Evolutionary conservation across 2,888 invertebrate genomes (phyloP).

Genomic region (Dolichopus griseipennis): DNA sequence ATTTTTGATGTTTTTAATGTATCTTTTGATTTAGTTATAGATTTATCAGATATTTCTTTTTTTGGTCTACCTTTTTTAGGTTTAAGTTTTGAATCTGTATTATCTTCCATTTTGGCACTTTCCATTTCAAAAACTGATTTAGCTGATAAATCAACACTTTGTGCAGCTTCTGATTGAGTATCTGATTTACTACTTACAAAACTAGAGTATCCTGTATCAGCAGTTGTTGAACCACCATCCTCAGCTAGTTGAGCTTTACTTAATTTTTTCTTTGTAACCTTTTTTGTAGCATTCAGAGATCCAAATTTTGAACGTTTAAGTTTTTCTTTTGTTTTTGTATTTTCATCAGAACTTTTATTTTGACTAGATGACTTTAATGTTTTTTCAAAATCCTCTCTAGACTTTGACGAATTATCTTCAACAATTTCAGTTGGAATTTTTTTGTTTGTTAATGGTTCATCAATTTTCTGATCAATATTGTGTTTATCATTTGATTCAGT

Average conservation of each 20-base stretch:
- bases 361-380: background rate
- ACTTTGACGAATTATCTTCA: background rate
- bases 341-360: background rate
- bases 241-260: background rate
- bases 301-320: background rate
- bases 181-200: background rate
- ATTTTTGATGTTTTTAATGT: background rate
- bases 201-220: background rate
- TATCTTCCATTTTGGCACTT: background rate
- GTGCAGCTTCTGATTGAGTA: background rate
- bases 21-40: background rate
- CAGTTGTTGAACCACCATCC: background rate
- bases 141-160: background rate
- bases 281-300: background rate
- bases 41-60: background rate
- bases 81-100: background rate
- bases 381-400: background rate
- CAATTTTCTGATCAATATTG: background rate
- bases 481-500: background rate
- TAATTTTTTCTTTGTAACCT: background rate
- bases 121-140: background rate
- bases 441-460: no score
- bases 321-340: background rate
- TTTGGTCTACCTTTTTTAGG: background rate
- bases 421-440: background rate